phyloP scores from a whole-genome alignment of 2,113 vertebrate species.

The Sinocyclocheilus anophthalmus region DNA sequence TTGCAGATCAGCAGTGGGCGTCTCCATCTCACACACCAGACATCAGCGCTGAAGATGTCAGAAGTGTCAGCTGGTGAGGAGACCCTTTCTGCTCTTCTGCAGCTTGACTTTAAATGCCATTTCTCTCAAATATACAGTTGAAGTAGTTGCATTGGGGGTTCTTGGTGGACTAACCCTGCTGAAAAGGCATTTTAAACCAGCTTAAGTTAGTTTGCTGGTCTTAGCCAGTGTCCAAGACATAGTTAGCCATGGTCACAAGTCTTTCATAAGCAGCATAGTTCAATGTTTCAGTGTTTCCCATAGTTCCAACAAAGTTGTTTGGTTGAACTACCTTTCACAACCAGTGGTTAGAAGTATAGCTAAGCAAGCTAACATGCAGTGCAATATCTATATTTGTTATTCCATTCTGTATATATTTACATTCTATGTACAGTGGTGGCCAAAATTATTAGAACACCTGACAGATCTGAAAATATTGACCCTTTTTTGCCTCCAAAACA shows the following conservation, averaged over 20 bases:
- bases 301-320: background rate
- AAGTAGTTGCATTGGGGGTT: background rate
- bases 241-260: background rate
- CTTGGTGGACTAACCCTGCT: background rate
- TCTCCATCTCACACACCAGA: slow-evolving; percentile 77
- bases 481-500: no score
- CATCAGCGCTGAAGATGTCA: slow-evolving; percentile 64
- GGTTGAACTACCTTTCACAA: background rate
- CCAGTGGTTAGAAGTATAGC: no score
- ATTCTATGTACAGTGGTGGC: no score
- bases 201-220: background rate
- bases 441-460: no score
- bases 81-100: background rate
- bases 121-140: background rate
- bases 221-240: background rate
- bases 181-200: background rate
- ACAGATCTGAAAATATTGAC: no score
- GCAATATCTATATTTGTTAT: no score
- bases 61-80: slow-evolving; percentile 80
- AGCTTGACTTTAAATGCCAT: background rate
- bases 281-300: background rate
- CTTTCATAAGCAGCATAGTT: background rate
- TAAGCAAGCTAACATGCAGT: background rate
- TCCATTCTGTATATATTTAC: no score
- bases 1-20: slow-evolving; percentile 75